Conservation (phyloP, 1,140 invertebrate species). For the Ceratitis capitata region DNA sequence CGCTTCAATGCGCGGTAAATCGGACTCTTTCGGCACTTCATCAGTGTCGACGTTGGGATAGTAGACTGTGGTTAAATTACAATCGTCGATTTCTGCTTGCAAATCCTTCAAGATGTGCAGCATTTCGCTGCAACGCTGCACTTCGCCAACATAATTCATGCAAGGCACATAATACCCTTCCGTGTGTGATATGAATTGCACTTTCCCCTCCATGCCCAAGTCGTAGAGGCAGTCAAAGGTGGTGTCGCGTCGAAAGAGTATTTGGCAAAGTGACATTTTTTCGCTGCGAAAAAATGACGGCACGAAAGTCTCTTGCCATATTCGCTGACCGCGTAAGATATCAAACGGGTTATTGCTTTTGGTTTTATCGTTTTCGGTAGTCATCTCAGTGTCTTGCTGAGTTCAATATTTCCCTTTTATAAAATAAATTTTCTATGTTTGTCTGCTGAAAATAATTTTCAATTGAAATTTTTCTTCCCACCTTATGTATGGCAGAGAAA, state of each 20-base stretch:
- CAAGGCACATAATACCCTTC: constrained; percentile 93
- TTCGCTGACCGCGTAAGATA: not conserved
- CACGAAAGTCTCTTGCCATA: not conserved
- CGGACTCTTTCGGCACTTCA: constrained; percentile 94
- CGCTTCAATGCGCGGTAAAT: constrained; percentile 95
- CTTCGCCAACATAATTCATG: constrained; percentile 91
- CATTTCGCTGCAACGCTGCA: constrained; percentile 90
- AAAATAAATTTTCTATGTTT: too few relatives aligned
- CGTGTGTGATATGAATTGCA: constrained; percentile 69
- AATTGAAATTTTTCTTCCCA: not conserved
- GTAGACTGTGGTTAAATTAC: constrained; percentile 92
- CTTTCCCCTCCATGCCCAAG: constrained; percentile 51
- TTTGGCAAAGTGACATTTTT: constrained; percentile 55
- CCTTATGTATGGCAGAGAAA: not conserved
- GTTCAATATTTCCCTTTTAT: not conserved
- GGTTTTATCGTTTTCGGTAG: not conserved
- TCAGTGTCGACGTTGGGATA: constrained; percentile 71
- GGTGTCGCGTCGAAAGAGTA: constrained; percentile 54
- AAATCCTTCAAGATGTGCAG: constrained; percentile 90
- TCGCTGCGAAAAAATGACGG: constrained; percentile 56
- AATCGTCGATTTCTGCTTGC: constrained; percentile 95
- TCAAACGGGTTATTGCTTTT: not conserved
- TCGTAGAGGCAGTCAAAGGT: constrained; percentile 57
- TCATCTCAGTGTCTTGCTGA: not conserved
- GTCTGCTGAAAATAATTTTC: not conserved